Conservation (phyloP, 2,888 invertebrate species). For the Dicyrtoma fusca region DNA sequence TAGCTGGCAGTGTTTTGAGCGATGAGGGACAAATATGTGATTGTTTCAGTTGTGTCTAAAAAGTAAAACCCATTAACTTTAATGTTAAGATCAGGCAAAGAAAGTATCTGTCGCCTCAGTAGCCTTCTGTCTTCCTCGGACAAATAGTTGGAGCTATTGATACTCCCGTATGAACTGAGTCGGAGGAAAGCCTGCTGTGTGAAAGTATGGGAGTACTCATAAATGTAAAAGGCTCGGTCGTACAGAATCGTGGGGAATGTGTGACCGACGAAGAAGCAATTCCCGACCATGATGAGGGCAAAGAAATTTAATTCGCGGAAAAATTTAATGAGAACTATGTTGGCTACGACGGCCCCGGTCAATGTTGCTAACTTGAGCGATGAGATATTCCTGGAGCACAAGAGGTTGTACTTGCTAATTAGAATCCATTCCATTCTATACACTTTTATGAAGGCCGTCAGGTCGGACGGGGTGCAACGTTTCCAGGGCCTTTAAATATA, state of each 20-base stretch:
- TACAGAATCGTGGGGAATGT: not conserved
- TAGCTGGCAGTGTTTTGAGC: too few relatives aligned
- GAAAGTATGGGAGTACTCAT: not conserved
- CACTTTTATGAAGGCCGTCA: not conserved
- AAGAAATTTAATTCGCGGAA: not conserved
- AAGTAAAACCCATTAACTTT: not conserved
- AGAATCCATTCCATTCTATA: not conserved
- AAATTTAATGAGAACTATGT: not conserved
- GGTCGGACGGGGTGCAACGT: not conserved
- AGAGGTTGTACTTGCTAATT: not conserved
- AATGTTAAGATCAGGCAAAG: not conserved
- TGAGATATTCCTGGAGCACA: not conserved
- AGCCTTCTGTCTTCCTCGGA: not conserved
- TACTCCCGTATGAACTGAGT: not conserved
- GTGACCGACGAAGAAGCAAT: not conserved
- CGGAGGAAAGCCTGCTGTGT: not conserved
- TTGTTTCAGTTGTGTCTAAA: not conserved
- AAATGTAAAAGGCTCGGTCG: not conserved
- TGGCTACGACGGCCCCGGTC: not conserved
- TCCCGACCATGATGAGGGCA: not conserved
- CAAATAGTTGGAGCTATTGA: not conserved
- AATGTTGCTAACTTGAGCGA: not conserved
- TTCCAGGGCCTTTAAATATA: not conserved
- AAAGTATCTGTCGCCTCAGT: not conserved
- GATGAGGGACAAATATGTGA: not conserved